Conservation (phyloP, 92 coral and sea anemone species). For the Palythoa grandis region DNA sequence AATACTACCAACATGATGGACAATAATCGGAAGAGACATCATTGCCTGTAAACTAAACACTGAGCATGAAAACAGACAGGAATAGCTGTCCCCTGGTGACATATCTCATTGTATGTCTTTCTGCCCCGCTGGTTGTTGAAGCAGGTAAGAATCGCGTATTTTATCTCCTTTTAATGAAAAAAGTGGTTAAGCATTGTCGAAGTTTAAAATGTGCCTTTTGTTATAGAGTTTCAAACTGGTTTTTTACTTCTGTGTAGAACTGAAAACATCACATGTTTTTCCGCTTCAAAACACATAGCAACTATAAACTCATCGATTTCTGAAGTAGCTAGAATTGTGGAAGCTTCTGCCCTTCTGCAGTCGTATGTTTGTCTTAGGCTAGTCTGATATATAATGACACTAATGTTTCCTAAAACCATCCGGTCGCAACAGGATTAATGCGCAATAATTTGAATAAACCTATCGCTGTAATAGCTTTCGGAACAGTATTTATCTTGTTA, state of each 20-base stretch:
- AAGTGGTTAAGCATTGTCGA: background rate
- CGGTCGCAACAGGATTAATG: conserved; percentile 21
- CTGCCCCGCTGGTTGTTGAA: conserved; percentile 17
- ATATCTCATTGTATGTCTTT: conserved; percentile 17
- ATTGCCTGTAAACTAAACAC: background rate
- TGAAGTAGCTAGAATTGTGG: background rate
- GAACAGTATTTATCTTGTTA: conserved; percentile 14
- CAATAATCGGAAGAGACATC: background rate
- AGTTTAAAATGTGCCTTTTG: background rate
- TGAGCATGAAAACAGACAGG: conserved; percentile 44
- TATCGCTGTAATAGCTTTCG: background rate
- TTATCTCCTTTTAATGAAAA: background rate
- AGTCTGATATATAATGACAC: background rate
- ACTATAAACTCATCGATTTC: background rate
- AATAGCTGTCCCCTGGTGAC: conserved; percentile 40
- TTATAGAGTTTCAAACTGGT: background rate
- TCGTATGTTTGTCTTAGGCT: conserved; percentile 1
- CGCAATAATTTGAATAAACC: conserved; percentile 8
- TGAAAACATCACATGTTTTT: background rate
- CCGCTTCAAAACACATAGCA: conserved; percentile 15
- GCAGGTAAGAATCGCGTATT: conserved; percentile 30
- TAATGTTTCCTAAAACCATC: conserved; percentile 29
- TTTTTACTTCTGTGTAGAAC: background rate
- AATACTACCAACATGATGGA: background rate
- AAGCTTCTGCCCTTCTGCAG: background rate